phyloP scores from a whole-genome alignment of 2,113 vertebrate species.

The Motacilla tschutschensis region DNA sequence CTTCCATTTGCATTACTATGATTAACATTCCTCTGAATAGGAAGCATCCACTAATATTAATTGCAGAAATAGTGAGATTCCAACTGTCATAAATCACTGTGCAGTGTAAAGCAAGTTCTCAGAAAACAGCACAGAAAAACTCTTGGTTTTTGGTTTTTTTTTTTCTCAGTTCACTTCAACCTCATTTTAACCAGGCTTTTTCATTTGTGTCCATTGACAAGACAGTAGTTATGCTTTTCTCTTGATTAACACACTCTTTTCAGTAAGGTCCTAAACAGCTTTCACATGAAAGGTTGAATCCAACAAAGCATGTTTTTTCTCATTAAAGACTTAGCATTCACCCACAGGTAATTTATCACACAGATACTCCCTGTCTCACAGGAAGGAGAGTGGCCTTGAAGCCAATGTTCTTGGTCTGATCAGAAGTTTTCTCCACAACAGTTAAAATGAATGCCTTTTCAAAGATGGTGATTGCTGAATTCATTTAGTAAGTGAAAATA shows the following conservation, averaged over 20 bases:
- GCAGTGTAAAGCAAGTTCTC: not conserved
- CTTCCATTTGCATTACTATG: constrained; percentile 51
- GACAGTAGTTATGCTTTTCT: constrained; percentile 24
- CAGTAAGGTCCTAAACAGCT: constrained; percentile 7
- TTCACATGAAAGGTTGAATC: constrained; percentile 40
- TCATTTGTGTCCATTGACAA: constrained; percentile 29
- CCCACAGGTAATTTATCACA: constrained; percentile 19
- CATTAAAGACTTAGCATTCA: constrained; percentile 37
- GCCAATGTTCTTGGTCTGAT: not conserved
- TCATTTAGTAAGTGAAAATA: not conserved
- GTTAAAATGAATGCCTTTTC: constrained; percentile 1
- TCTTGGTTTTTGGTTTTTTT: not conserved
- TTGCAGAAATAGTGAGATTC: constrained; percentile 47
- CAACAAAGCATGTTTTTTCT: constrained; percentile 27
- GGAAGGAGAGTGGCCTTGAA: constrained; percentile 20
- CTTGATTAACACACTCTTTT: constrained; percentile 54
- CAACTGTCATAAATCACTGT: constrained; percentile 40
- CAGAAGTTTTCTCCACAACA: not conserved
- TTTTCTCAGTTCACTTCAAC: not conserved
- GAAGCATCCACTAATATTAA: constrained; percentile 51
- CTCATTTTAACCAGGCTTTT: constrained; percentile 14
- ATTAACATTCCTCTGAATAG: constrained; percentile 33
- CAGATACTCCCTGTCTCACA: constrained; percentile 14
- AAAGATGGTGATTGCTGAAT: not conserved
- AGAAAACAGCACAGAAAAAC: not conserved